Percentiles rank a stretch among this genome's conserved stretches.
Conservation (phyloP, 2,113 vertebrate species). For the Malurus alboscapulatus region DNA sequence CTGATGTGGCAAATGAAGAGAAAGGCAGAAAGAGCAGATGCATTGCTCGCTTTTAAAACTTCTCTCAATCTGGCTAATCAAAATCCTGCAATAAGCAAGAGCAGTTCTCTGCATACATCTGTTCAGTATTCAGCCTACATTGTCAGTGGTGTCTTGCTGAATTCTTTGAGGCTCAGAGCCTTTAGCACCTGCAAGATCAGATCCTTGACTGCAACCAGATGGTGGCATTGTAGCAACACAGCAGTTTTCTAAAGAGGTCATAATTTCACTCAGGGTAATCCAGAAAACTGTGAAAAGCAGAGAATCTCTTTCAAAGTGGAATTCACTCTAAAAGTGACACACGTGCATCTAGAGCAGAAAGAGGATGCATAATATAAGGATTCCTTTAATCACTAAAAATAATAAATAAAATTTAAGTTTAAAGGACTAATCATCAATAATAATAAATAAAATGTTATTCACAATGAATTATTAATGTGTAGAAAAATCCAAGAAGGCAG, state of each 20-base stretch:
- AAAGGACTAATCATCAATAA: background rate
- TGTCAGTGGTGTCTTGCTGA: background rate
- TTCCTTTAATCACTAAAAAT: background rate
- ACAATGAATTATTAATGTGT: background rate
- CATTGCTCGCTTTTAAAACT: background rate
- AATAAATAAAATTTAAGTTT: background rate
- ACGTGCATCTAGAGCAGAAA: background rate
- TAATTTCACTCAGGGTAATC: background rate
- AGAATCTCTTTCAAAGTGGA: background rate
- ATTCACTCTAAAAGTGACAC: background rate
- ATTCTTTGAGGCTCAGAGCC: background rate
- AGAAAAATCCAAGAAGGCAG: background rate
- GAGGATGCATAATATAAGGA: background rate
- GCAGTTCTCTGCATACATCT: background rate
- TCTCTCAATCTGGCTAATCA: background rate
- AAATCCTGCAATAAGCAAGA: background rate
- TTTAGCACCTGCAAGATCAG: constrained; percentile 14
- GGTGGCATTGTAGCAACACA: constrained; percentile 67
- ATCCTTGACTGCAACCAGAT: constrained; percentile 54
- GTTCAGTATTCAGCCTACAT: background rate
- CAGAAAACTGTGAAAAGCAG: background rate
- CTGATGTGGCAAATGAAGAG: background rate
- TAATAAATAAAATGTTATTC: background rate
- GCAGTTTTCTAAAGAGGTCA: background rate
- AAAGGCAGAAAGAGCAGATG: background rate